Evolutionary conservation across 2,797 vertebrate genomes (phyloP), one percentile per base, ranked within the genome.

Genomic region (Pantherophis alleghaniensis): DNA sequence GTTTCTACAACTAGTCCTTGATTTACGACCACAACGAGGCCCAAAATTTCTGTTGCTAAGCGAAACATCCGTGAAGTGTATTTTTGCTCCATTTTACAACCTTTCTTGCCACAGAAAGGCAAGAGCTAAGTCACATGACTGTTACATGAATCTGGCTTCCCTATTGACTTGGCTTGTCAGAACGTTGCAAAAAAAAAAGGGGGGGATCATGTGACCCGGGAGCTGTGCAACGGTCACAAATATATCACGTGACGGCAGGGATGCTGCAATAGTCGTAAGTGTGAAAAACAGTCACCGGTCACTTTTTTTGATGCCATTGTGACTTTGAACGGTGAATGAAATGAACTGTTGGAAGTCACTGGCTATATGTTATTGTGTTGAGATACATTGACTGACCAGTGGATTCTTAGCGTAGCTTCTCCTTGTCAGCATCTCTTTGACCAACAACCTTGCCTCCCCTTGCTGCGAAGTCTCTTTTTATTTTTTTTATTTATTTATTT

Each of bases 311-410:
- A 5, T 66, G 61, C 12, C 4, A 0, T n/a, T 13, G 26, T 66
- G 28, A n/a, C 61, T 66, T 66, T 3, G 3, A 66, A 66, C 13
- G 11, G 26, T 66, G 11, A n/a, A n/a, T 10, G 14, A n/a, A n/a
- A 66, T n/a, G 28, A n/a, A 11, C 28, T 66, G 12, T 66, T 5
- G 5, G 14, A 13, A 6, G 28, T n/a, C 2, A 0, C 2, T 2
- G 28, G 28, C 13, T 14, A 66, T 74, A 18, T 18, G 18, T 16
- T 74, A 74, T 74, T 1, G 1, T 1, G 3, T 74, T 37, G 16
- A 74, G 16, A 74, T 3, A 74, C 69, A 37, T 37, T 1, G 69
- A 74, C 69, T 37, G 69, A 10, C 6, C 69, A 20, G 69, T 37
- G 32, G 14, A 20, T 74, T 74, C 14, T 20, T 18, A 42, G 7